Evolutionary conservation across 2,113 vertebrate species (phyloP).

Genomic region (Falco punctatus): DNA sequence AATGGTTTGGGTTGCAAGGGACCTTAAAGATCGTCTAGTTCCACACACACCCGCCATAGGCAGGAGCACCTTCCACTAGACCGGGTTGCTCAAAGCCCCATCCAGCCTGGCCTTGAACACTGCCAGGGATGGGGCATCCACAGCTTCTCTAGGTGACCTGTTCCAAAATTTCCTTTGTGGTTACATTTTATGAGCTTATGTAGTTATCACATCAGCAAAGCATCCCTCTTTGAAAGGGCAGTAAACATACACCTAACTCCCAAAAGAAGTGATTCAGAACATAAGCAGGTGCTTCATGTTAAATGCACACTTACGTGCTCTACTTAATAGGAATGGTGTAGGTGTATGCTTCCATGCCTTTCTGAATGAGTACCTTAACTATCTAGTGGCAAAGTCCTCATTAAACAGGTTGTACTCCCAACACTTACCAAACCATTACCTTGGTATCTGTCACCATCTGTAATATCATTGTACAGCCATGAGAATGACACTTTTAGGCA

Average conservation of each 20-base stretch:
- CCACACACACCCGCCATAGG: no score
- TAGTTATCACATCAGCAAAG: not conserved
- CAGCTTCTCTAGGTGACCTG: no score
- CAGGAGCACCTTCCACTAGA: no score
- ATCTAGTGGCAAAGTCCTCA: no score
- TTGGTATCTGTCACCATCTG: not conserved
- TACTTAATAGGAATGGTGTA: not conserved
- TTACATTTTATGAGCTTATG: not conserved
- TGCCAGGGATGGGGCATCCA: no score
- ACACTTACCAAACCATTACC: not conserved
- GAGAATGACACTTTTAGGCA: not conserved
- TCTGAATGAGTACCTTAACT: not conserved
- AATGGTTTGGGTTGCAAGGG: no score
- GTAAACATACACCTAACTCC: not conserved
- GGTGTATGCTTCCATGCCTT: not conserved
- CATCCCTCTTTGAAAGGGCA: not conserved
- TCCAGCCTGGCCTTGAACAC: no score
- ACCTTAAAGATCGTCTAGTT: no score
- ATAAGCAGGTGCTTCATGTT: not conserved
- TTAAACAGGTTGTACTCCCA: not conserved
- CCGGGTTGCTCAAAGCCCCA: no score
- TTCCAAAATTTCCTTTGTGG: not conserved
- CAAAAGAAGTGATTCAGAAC: not conserved
- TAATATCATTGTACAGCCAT: not conserved
- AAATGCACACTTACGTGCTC: not conserved